These are phyloP conservation scores for Riptortus pedestris DNA, from an alignment of 1,140 invertebrate species.

Conservation along the genomic window DNA sequence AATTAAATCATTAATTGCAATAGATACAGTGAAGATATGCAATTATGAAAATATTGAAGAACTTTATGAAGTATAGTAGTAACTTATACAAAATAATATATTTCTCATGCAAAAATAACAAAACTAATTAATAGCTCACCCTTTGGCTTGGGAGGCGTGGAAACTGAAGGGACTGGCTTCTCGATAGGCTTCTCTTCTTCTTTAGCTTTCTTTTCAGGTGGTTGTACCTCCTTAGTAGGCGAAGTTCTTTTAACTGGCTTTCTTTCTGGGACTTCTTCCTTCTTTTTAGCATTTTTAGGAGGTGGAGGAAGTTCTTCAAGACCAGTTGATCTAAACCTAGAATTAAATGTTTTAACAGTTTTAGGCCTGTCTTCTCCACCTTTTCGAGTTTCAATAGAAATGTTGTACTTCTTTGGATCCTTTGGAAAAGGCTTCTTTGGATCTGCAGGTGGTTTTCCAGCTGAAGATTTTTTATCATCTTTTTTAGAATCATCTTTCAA, in stretches of 20 bases:
- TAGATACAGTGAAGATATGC: too few relatives aligned
- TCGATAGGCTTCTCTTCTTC: constrained; percentile 41
- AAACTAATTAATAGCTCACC: too few relatives aligned
- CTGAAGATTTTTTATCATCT: constrained; percentile 24
- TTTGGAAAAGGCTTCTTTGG: constrained; percentile 19
- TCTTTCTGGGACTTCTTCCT: constrained; percentile 37
- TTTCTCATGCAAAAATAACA: too few relatives aligned
- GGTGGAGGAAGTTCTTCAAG: constrained; percentile 63
- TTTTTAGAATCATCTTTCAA: constrained; percentile 27
- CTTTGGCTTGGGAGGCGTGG: constrained; percentile 76
- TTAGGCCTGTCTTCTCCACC: constrained; percentile 55
- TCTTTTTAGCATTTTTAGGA: constrained; percentile 24
- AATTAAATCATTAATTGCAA: too few relatives aligned
- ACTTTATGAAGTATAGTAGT: too few relatives aligned
- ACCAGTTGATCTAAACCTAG: constrained; percentile 75
- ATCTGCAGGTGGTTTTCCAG: constrained; percentile 9
- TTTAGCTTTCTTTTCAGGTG: constrained; percentile 66
- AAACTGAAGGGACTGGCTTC: constrained; percentile 55
- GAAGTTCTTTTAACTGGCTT: constrained; percentile 40
- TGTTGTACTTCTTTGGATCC: constrained; percentile 58
- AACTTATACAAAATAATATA: too few relatives aligned
- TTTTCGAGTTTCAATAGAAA: constrained; percentile 66
- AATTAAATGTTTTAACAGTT: constrained; percentile 79
- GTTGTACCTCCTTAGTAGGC: constrained; percentile 42
- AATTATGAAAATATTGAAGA: too few relatives aligned